These are phyloP conservation scores for Copsychus sechellarum DNA, from an alignment of 2,113 vertebrate species.

Conservation along the genomic window DNA sequence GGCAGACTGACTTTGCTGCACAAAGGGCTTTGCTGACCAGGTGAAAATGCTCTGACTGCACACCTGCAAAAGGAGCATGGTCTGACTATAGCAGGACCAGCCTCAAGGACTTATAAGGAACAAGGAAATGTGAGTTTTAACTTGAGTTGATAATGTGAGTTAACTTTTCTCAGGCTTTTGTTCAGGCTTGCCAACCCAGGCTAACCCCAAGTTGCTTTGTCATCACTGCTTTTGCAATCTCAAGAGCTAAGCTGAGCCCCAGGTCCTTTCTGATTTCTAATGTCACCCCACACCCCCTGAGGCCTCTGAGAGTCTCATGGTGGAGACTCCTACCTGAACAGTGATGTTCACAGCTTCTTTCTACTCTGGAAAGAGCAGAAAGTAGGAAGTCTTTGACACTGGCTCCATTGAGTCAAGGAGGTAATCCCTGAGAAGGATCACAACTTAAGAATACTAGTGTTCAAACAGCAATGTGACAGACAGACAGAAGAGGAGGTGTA, in stretches of 20 bases:
- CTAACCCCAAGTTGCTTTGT: not conserved
- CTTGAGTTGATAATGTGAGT: rapidly evolving
- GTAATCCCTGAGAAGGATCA: not conserved
- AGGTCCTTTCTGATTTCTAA: not conserved
- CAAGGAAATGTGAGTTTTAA: not conserved
- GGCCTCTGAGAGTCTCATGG: not conserved
- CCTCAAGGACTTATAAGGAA: not conserved
- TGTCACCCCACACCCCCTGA: not conserved
- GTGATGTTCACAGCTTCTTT: not conserved
- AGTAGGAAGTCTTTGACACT: not conserved
- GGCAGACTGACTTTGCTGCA: not conserved
- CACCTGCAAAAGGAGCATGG: not conserved
- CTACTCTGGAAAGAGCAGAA: not conserved
- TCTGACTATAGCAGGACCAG: not conserved
- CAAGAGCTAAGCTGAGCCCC: not conserved
- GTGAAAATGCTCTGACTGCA: not conserved
- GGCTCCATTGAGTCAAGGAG: not conserved
- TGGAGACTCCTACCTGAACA: not conserved
- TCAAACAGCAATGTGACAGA: not conserved
- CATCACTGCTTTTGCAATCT: not conserved
- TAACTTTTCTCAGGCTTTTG: not conserved
- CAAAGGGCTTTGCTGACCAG: rapidly evolving
- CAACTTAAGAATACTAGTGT: not conserved
- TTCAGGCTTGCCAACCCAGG: not conserved
- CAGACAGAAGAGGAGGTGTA: not conserved